phyloP scores from a whole-genome alignment of 1,140 invertebrate species.

The Phortica variegata region DNA sequence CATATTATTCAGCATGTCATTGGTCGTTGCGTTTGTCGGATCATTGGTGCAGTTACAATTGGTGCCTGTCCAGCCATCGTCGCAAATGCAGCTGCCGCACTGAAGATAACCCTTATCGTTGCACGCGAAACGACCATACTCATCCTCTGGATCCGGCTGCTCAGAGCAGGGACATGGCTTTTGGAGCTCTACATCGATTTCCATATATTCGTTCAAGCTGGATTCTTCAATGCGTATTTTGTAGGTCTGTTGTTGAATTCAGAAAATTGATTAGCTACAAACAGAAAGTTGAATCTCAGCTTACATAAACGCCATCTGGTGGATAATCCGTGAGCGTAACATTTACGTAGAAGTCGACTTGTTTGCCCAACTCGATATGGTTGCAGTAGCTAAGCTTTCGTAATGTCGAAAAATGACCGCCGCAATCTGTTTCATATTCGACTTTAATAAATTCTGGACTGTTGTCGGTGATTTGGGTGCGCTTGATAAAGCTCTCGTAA shows the following conservation, averaged over 20 bases:
- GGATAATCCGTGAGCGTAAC: conserved; percentile 60
- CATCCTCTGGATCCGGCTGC: conserved; percentile 18
- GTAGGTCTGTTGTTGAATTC: conserved; percentile 18
- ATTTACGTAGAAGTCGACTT: conserved; percentile 62
- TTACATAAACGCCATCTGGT: conserved; percentile 55
- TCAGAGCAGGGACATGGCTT: conserved; percentile 43
- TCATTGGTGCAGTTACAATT: conserved; percentile 59
- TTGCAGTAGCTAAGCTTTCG: conserved; percentile 59
- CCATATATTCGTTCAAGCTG: conserved; percentile 53
- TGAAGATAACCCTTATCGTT: conserved; percentile 57
- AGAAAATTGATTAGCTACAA: neutral
- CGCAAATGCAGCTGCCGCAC: conserved; percentile 64
- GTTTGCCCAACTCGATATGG: conserved; percentile 61
- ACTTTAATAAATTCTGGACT: conserved; percentile 59
- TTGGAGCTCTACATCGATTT: conserved; percentile 49
- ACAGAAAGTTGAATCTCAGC: conserved; percentile 4
- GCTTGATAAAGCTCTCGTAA: conserved; percentile 62
- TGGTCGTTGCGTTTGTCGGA: conserved; percentile 56
- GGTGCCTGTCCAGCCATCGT: conserved; percentile 63
- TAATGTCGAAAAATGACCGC: conserved; percentile 44
- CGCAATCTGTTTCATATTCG: conserved; percentile 63
- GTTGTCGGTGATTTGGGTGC: conserved; percentile 62
- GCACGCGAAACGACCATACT: conserved; percentile 30
- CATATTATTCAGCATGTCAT: conserved; percentile 53
- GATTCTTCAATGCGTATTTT: conserved; percentile 45